These are phyloP conservation scores for Limenitis camilla DNA, from an alignment of 2,888 invertebrate species.

Conservation along the genomic window DNA sequence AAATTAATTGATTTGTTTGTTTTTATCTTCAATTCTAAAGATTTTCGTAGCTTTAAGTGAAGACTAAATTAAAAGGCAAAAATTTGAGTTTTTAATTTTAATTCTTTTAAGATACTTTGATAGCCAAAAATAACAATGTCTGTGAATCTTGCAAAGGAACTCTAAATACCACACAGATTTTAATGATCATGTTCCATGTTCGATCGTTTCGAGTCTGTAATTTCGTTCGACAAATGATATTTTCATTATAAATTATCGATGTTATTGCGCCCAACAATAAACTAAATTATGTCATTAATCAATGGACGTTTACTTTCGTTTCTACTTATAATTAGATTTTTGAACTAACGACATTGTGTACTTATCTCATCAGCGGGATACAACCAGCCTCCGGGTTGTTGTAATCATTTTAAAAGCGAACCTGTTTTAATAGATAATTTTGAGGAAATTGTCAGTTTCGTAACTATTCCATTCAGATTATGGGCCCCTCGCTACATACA, in stretches of 20 bases:
- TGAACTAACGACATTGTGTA: constrained; percentile 11
- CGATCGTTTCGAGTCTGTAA: constrained; percentile 27
- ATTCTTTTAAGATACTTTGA: not conserved
- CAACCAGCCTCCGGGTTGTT: constrained; percentile 34
- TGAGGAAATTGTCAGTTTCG: constrained; percentile 45
- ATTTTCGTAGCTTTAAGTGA: too few species aligned
- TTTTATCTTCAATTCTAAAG: too few species aligned
- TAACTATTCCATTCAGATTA: constrained; percentile 27
- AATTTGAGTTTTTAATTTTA: not conserved
- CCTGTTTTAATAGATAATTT: constrained; percentile 40
- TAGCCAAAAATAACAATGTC: not conserved
- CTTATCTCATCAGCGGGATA: constrained; percentile 34
- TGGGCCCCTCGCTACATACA: constrained; percentile 4
- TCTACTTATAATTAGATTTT: constrained; percentile 16
- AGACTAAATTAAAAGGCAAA: too few species aligned
- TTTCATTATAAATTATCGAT: constrained; percentile 39
- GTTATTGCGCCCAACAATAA: constrained; percentile 9
- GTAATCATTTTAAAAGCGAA: constrained; percentile 31
- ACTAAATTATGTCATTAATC: constrained; percentile 22
- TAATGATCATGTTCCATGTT: constrained; percentile 13
- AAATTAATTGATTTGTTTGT: too few species aligned
- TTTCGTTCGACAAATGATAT: constrained; percentile 33
- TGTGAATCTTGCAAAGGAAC: constrained; percentile 3
- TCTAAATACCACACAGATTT: constrained; percentile 15
- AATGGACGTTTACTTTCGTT: constrained; percentile 10